Evolutionary conservation across 1,140 invertebrate genomes (phyloP).

Genomic region (Scylla paramamosain): DNA sequence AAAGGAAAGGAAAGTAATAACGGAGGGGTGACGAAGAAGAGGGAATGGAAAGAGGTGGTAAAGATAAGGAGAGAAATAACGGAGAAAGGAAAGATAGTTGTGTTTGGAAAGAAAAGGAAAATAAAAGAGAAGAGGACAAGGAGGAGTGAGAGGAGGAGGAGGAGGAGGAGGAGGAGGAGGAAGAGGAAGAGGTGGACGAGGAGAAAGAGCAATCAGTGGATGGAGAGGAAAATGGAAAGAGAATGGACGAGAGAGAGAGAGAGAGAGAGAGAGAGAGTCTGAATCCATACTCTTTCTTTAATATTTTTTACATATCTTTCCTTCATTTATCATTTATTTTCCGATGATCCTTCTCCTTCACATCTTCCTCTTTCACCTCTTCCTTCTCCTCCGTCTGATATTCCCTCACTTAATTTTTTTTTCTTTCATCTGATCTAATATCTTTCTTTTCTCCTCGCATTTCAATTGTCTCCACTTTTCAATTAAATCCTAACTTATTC

Average conservation of each 20-base stretch:
- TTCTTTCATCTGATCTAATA: too few species aligned
- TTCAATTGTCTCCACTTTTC: too few species aligned
- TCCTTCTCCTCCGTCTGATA: neutral
- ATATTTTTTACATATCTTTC: neutral
- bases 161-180: neutral
- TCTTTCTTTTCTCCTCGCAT: too few species aligned
- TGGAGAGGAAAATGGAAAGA: neutral
- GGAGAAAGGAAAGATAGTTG: neutral
- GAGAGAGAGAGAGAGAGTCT: slow-evolving; percentile 56
- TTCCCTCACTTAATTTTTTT: too few species aligned
- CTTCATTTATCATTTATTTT: neutral
- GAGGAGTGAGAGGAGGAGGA: neutral
- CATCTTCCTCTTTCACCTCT: neutral
- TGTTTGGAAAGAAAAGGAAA: neutral
- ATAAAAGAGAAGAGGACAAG: neutral
- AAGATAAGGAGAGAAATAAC: neutral
- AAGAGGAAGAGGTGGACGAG: neutral
- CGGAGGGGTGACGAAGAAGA: neutral
- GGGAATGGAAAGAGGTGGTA: neutral
- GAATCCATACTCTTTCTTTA: neutral
- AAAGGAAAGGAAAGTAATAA: neutral
- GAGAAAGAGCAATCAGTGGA: too few species aligned
- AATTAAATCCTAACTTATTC: too few species aligned
- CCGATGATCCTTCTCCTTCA: neutral
- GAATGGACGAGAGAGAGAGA: slow-evolving; percentile 40